Evolutionary conservation across 2,113 vertebrate species (phyloP), one percentile per base, ranked within the genome.

Genomic region (Tretioscincus oriximinensis): DNA sequence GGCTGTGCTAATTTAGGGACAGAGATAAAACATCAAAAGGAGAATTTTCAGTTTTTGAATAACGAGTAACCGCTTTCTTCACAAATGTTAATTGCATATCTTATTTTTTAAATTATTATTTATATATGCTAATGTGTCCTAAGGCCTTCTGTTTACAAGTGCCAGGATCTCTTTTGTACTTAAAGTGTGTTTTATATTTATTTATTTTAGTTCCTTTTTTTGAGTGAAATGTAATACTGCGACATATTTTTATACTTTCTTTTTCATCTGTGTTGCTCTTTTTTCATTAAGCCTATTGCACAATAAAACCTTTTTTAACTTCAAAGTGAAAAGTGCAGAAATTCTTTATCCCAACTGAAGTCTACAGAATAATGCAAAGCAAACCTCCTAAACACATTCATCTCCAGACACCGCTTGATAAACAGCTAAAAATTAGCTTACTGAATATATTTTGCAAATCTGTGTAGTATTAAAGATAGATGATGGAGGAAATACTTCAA

Each of bases 211-310:
- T 86, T 81, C 24, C 31, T 81, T 87, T 89, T 54, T 58, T 94
- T 69, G 90, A 83, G 86, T 95, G 90, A 73, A 91, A 89, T 92
- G 91, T 88, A 78, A 54, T 86, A 75, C 91, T 91, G 87, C 92
- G 92, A 85, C 81, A 94, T 96, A 96, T 95, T 96, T 95, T 96
- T 95, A 76, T 96, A 95, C 86, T 91, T 93, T 90, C 86, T 47
- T 88, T 91, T 92, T 90, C 88, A 90, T 76, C 77, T 3, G 67
- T 81, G 89, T 92, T 85, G 93, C 86, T 71, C 4, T 80, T 72
- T 84, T 90, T 87, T 87, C 84, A 76, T 86, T 84, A 75, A 83
- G 64, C 81, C 80, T 87, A 76, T 89, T 82, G 85, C 84, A 90
- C 90, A 95, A 95, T 95, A 96, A 96, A 96, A 73, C 65, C 84